Evolutionary conservation across 2,797 vertebrate genomes (phyloP).

Genomic region (Hydrophis major): DNA sequence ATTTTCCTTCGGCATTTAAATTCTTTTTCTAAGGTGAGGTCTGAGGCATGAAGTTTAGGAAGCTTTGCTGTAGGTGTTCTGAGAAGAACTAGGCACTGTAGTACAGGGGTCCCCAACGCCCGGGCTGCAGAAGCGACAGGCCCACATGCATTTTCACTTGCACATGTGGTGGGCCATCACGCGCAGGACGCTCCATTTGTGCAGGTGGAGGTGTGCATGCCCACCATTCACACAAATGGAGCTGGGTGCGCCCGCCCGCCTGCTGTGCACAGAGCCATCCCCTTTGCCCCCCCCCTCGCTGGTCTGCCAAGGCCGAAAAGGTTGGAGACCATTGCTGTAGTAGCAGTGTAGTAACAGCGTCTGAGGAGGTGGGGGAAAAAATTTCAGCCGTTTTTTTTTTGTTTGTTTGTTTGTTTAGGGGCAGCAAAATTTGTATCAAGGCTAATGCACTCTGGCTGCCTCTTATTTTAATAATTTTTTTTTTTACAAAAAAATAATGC

Average conservation of each 20-base stretch:
- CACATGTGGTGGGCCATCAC: too few species aligned
- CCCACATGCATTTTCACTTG: too few species aligned
- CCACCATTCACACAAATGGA: too few species aligned
- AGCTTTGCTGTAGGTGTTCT: background rate
- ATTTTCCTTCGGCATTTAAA: background rate
- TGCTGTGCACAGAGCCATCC: too few species aligned
- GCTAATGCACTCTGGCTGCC: background rate
- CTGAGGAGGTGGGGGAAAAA: background rate
- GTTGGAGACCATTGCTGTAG: too few species aligned
- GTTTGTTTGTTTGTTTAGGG: background rate
- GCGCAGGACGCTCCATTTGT: too few species aligned
- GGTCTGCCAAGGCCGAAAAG: too few species aligned
- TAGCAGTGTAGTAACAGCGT: background rate
- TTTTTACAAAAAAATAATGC: too few species aligned
- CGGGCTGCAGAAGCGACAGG: background rate
- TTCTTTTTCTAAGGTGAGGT: background rate
- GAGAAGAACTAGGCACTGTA: background rate
- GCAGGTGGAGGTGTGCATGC: too few species aligned
- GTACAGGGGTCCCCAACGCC: background rate
- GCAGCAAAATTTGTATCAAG: background rate
- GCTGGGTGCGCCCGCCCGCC: rapidly evolving
- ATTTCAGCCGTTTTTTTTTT: background rate
- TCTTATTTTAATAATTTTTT: background rate
- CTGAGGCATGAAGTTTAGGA: background rate
- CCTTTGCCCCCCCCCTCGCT: too few species aligned